These are phyloP conservation scores for Drosophila ohnishii DNA, from an alignment of 1,140 invertebrate genomes.

Conservation along the genomic window DNA sequence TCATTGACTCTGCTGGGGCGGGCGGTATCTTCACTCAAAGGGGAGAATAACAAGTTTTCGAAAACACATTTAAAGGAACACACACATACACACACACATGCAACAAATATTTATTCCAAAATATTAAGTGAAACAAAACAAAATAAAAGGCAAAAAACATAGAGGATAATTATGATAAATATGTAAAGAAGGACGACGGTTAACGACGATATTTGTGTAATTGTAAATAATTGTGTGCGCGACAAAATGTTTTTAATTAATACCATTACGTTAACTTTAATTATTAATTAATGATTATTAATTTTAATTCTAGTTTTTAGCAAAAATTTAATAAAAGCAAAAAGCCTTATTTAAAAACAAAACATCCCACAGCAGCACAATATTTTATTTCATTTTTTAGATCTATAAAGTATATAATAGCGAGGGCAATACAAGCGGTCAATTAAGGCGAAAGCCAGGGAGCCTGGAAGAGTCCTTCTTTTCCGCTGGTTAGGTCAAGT, in stretches of 20 bases:
- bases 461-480: not conserved
- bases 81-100: conserved; percentile 2
- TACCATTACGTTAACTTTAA: conserved; percentile 77
- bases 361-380: conserved; percentile 28
- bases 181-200: conserved; percentile 38
- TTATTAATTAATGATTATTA: conserved; percentile 80
- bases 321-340: conserved; percentile 80
- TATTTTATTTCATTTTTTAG: conserved; percentile 11
- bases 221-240: conserved; percentile 66
- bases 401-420: not conserved
- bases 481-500: not conserved
- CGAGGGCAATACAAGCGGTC: conserved; percentile 41
- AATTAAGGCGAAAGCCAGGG: conserved; percentile 36
- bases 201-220: conserved; percentile 62
- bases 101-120: conserved; percentile 73
- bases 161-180: conserved; percentile 40
- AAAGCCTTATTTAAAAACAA: conserved; percentile 79
- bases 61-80: conserved; percentile 40
- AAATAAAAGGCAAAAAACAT: conserved; percentile 49
- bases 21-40: conserved; percentile 7
- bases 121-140: conserved; percentile 24
- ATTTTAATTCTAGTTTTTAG: conserved; percentile 81
- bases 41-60: conserved; percentile 18
- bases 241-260: conserved; percentile 75
- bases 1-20: conserved; percentile 18